Base-by-base conservation (phyloP, 2,888 invertebrate species). In the Campoplex capitator region DNA sequence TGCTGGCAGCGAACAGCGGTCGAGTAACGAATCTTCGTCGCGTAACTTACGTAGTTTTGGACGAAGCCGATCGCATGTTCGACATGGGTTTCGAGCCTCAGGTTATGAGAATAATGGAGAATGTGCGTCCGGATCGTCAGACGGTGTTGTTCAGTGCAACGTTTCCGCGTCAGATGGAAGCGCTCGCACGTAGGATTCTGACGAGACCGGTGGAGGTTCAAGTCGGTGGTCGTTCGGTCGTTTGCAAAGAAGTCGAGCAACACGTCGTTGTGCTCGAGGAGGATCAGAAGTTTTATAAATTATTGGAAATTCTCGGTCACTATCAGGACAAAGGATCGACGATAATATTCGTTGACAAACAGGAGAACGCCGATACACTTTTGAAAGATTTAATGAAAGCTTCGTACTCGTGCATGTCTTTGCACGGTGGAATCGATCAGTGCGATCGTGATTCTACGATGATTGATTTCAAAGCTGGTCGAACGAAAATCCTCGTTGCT, bases 61-160 rank as follows among this genome's bases (percentile, higher is more conserved):
- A 99, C 94, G 99, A 99, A 95, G 99, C 99, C 0, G 99, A 99
- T 94, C 96, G 99, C 65, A 99, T 99, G 99, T 99, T 99, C 94
- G 99, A 99, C 94, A 99, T 99, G 99, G 99, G 99, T 28, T 99
- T 99, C 94, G 99, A 99, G 95, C 99, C 99, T 0, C 99, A 99
- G 96, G 97, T 97, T 89, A 99, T 99, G 98, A 96, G 98, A 91
- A 99, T 99, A 82, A 97, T 99, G 90, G 99, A 99, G 94, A 99
- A 99, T 94, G 97, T 99, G 0, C 96, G 99, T 42, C 99, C 99
- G 0, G 99, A 99, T 94, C 95, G 99, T 74, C 99, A 99, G 95
- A 99, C 99, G 0, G 99, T 99, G 18, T 97, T 99, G 97, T 99
- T 99, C 95, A 99, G 99, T 90, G 99, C 99, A 0, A 99, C 99